Evolutionary conservation across 2,888 invertebrate species (phyloP).

Genomic region (Nomada lathburiana): DNA sequence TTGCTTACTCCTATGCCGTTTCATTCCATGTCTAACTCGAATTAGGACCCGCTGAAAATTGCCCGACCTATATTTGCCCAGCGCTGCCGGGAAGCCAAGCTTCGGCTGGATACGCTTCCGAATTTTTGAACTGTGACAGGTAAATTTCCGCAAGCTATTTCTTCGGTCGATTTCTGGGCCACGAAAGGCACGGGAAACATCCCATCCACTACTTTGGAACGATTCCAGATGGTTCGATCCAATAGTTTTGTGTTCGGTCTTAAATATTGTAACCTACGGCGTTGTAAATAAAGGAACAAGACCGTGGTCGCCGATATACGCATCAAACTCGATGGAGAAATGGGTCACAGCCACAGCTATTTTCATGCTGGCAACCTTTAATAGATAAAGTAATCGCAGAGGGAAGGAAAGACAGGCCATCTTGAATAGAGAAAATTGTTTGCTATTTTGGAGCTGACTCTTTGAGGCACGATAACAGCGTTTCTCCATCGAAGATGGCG

Average conservation of each 20-base stretch:
- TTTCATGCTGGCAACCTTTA: neutral
- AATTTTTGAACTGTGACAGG: neutral
- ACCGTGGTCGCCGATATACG: neutral
- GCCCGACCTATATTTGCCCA: slow-evolving; percentile 12
- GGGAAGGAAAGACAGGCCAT: neutral
- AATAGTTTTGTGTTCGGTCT: neutral
- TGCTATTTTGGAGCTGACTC: neutral
- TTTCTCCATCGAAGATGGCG: neutral
- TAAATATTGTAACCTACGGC: neutral
- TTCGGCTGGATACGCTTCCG: neutral
- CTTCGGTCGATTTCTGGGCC: neutral
- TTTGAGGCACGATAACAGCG: slow-evolving; percentile 33
- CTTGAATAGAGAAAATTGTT: slow-evolving; percentile 31
- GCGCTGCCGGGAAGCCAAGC: neutral
- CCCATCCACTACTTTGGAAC: neutral
- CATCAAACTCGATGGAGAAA: neutral
- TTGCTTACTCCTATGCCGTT: too few species aligned
- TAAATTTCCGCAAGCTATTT: neutral
- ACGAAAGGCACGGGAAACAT: neutral
- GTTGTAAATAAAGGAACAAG: neutral
- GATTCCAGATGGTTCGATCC: neutral
- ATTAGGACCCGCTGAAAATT: neutral
- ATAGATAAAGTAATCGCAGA: neutral
- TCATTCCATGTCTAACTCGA: too few species aligned
- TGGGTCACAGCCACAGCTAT: slow-evolving; percentile 19